Base-by-base conservation (phyloP, 2,797 vertebrate genomes). In the Babyrousa celebensis region DNA sequence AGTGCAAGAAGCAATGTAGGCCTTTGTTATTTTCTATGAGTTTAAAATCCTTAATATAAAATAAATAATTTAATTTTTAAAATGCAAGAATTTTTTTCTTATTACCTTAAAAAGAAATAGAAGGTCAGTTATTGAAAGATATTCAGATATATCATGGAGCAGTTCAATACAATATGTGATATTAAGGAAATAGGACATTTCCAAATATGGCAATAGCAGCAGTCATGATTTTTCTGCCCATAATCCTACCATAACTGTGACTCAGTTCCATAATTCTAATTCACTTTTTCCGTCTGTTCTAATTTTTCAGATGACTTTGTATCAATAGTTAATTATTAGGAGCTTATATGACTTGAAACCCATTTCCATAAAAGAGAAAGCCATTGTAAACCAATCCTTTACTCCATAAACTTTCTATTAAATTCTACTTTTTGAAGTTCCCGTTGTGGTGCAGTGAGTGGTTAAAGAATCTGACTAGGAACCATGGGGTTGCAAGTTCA, bases 341-440 rank as follows among this genome's bases (percentile, higher is more conserved):
- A 71, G n/a, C 5, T 74, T 40, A 25, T 60, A 29, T 25, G 17
- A 92, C 43, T 83, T 83, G n/a, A 83, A 5, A 62, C 23, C 17
- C 4, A 43, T 36, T 94, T 86, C 65, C n/a, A 78, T 77, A 83
- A 86, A 86, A 92, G 43, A 40, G 12, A 94, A 96, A 79, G 84
- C 62, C 2, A 21, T 72, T 87, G 23, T 91, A 58, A 95, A 40
- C 20, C 63, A 65, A 52, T 71, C 21, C 7, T 96, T 89, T 5
- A 12, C 29, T 80, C 29, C 11, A 18, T 52, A 5, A 85, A 79
- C 74, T 91, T 91, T 85, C 67, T 86, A 65, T 48, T 94, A 36
- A 36, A 40, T 17, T 62, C 62, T 67, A 68, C 25, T 6, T 32
- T 96, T 93, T 85, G 36, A 36, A 36, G 36, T 36, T 36, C 36